phyloP scores from a whole-genome alignment of 2,888 invertebrate genomes.

The Phyllotreta cruciferae region DNA sequence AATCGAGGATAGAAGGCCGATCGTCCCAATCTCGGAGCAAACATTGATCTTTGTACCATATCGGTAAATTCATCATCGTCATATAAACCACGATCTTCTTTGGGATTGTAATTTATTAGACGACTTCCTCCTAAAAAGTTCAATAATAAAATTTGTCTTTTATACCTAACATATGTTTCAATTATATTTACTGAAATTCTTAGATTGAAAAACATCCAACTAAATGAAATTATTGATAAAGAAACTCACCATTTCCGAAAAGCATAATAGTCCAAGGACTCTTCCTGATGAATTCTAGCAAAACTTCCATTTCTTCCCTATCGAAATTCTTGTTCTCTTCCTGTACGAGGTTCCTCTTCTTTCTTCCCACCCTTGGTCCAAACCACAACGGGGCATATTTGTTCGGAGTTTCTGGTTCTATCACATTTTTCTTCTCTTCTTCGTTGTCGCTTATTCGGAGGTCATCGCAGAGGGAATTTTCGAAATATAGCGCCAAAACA shows the following conservation, averaged over 20 bases:
- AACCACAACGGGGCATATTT: slow-evolving; percentile 60
- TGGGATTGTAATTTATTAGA: slow-evolving; percentile 54
- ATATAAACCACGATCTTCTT: slow-evolving; percentile 13
- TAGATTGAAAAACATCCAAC: background rate
- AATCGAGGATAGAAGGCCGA: slow-evolving; percentile 62
- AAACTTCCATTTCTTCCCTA: slow-evolving; percentile 51
- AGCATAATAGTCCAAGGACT: slow-evolving; percentile 57
- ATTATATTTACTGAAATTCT: no score
- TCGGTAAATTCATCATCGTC: slow-evolving; percentile 32
- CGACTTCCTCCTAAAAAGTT: slow-evolving; percentile 39
- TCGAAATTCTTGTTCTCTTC: slow-evolving; percentile 40
- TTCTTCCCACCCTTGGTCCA: slow-evolving; percentile 63
- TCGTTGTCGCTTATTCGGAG: background rate
- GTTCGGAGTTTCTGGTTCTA: slow-evolving; percentile 17
- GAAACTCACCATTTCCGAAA: slow-evolving; percentile 52
- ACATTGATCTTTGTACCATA: slow-evolving; percentile 35
- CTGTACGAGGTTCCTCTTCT: slow-evolving; percentile 57
- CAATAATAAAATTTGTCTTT: no score
- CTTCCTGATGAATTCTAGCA: slow-evolving; percentile 58
- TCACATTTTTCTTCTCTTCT: slow-evolving; percentile 18
- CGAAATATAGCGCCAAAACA: slow-evolving; percentile 29
- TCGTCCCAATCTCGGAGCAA: slow-evolving; percentile 62
- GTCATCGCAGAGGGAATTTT: background rate
- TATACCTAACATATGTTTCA: no score
- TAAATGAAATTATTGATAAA: background rate